These are phyloP conservation scores for Asarcornis scutulata DNA, from an alignment of 2,113 vertebrate species.

Conservation along the genomic window DNA sequence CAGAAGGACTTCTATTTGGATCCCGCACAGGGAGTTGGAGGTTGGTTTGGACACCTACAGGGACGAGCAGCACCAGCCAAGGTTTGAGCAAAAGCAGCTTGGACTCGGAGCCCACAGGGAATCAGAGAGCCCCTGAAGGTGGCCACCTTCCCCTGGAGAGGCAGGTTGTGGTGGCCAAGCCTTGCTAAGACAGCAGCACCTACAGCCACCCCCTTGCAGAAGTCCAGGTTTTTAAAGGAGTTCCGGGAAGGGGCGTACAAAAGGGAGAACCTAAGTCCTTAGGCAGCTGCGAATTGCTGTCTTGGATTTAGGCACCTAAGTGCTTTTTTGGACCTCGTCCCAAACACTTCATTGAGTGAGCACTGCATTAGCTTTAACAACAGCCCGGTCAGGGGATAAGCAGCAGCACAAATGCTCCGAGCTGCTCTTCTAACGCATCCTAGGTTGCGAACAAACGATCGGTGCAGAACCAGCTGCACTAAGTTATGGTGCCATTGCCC, in stretches of 20 bases:
- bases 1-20: not conserved
- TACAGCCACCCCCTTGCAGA: not conserved
- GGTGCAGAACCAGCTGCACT: slow-evolving; percentile 30
- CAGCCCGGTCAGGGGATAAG: slow-evolving; percentile 24
- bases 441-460: slow-evolving; percentile 21
- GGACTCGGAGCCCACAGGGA: not conserved
- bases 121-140: not conserved
- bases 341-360: slow-evolving; percentile 63
- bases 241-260: not conserved
- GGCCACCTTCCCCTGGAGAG: not conserved
- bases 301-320: slow-evolving; percentile 58
- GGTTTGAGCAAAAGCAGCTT: not conserved
- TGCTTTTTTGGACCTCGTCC: slow-evolving; percentile 54
- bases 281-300: slow-evolving; percentile 36
- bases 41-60: not conserved
- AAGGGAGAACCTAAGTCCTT: slow-evolving; percentile 3
- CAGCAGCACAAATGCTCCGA: slow-evolving; percentile 48
- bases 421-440: not conserved
- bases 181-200: not conserved
- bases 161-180: not conserved
- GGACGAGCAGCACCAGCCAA: not conserved
- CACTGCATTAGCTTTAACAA: slow-evolving; percentile 26
- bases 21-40: not conserved
- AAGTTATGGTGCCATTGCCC: slow-evolving; percentile 21
- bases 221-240: not conserved